Percentiles rank a stretch among this genome's conserved stretches.
These are phyloP conservation scores for Bombyx huttoni DNA, from an alignment of 2,888 invertebrate species.

Conservation along the genomic window DNA sequence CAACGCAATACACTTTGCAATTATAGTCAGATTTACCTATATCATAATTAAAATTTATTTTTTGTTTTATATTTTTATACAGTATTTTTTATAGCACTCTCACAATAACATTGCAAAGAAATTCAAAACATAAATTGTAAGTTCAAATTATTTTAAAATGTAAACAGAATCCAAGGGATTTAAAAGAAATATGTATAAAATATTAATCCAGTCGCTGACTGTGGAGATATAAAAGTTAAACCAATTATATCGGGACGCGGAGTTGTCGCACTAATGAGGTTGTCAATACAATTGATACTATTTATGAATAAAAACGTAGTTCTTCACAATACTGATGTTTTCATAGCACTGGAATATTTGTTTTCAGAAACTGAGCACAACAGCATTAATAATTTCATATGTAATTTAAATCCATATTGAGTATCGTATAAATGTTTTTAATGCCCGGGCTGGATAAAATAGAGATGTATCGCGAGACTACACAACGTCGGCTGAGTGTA, in stretches of 20 bases:
- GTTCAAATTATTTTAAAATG: background rate
- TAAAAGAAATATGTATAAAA: background rate
- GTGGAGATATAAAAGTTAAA: background rate
- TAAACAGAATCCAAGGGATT: background rate
- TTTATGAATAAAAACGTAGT: background rate
- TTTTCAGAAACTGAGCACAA: too few relatives aligned
- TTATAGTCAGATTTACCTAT: too few relatives aligned
- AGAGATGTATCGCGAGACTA: background rate
- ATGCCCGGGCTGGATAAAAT: background rate
- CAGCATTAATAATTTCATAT: too few relatives aligned
- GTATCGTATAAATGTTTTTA: too few relatives aligned
- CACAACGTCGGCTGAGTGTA: conserved; percentile 19
- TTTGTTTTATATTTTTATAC: too few relatives aligned
- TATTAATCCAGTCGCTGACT: background rate
- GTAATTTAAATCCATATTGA: too few relatives aligned
- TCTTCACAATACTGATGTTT: background rate
- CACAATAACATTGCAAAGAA: too few relatives aligned
- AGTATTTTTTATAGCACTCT: too few relatives aligned
- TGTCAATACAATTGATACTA: background rate
- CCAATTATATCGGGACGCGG: background rate
- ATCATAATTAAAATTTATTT: too few relatives aligned
- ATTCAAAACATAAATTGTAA: too few relatives aligned
- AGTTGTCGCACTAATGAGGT: background rate
- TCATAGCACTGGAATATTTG: too few relatives aligned
- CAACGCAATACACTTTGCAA: too few relatives aligned